Evolutionary conservation across 1,140 invertebrate genomes (phyloP), one percentile per base, ranked within the genome.

Genomic region (Contarinia nasturtii): DNA sequence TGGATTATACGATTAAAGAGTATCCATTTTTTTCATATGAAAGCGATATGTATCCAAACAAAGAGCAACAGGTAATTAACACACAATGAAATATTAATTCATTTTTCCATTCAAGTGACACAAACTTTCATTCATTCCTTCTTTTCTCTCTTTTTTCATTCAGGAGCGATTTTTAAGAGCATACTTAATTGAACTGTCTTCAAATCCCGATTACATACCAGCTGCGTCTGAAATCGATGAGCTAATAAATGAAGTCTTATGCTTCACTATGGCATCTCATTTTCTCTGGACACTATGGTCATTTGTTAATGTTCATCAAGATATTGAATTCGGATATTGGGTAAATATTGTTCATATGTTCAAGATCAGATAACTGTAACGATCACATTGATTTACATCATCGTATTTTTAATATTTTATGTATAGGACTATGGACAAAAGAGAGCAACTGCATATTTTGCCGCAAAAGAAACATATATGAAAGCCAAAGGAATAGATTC

Each of bases 261-360:
- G 82, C 7, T 94, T 89, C 55, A 79, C 80, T 1, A 65, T 94
- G 34, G 85, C 81, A 15, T 86, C 86, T n/a, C 88, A 96, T 61
- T 77, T 96, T 18, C 81, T 95, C 53, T 97, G 92, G 93, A 75
- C 74, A 2, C 67, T 95, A 0, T 97, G 93, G 93, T 76, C 79
- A 18, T 73, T 94, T 20, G 80, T 93, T 4, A 92, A 93, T 64
- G 82, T 82, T 1, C 76, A 79, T 50, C 78, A 82, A 12, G 75
- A 86, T 55, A 96, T 97, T 59, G 78, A 86, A 33, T 96, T 97
- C 61, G 90, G 88, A 37, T 96, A 95, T 63, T 84, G 86, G 86
- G 92, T 94, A 69, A 76, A 74, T 65, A 22, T 45, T 34, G 33
- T 34, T 7, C 14, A 34, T 34, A 8, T 7, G 7, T 7, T 34